Conservation (phyloP, 2,888 invertebrate species). For the Agrilus biguttatus region DNA sequence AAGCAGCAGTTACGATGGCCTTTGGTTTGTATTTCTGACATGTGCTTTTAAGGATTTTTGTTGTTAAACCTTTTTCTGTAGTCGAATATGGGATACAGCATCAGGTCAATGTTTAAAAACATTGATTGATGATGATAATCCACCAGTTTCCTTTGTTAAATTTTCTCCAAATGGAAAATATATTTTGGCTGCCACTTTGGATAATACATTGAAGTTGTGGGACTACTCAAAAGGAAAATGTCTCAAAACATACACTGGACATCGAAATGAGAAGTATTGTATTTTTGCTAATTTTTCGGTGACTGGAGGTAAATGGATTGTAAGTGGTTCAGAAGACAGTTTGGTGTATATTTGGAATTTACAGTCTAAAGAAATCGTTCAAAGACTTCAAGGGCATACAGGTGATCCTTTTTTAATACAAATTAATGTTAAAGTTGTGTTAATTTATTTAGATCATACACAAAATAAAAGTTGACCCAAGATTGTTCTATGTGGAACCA, state of each 20-base stretch:
- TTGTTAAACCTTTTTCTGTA: constrained; percentile 29
- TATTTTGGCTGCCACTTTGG: constrained; percentile 93
- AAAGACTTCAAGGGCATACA: constrained; percentile 91
- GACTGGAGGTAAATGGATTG: constrained; percentile 99
- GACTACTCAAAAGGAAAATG: constrained; percentile 98
- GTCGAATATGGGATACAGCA: constrained; percentile 99
- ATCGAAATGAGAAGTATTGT: constrained; percentile 98
- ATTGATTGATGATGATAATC: constrained; percentile 97
- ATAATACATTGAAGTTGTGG: constrained; percentile 97
- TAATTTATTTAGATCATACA: too few species aligned
- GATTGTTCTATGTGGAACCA: too few species aligned
- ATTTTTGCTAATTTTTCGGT: constrained; percentile 99
- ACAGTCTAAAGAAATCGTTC: constrained; percentile 98
- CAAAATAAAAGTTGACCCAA: too few species aligned
- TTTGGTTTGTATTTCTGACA: constrained; percentile 49
- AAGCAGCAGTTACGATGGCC: constrained; percentile 95
- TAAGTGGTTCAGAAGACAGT: constrained; percentile 99
- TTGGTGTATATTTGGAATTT: constrained; percentile 99
- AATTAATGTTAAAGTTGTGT: too few species aligned
- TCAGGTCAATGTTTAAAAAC: constrained; percentile 99
- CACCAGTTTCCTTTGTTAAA: constrained; percentile 98
- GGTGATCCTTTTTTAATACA: constrained; percentile 40
- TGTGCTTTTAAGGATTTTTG: not conserved
- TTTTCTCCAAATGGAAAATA: constrained; percentile 99
- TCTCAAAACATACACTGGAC: constrained; percentile 94